These are phyloP conservation scores for Acleris holmiana DNA, from an alignment of 2,888 invertebrate species.

Conservation along the genomic window DNA sequence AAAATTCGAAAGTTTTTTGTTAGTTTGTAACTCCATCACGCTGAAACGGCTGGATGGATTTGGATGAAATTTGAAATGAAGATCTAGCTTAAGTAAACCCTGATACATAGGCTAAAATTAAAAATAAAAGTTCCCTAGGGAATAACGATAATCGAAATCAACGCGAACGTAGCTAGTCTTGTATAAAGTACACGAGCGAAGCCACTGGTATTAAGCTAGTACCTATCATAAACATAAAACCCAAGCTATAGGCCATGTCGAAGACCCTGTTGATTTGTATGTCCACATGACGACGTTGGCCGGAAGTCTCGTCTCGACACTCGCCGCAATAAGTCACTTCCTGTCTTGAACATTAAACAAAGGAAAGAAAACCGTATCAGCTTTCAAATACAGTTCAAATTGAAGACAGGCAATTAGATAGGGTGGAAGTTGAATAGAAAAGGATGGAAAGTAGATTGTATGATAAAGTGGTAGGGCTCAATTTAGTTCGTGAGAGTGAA, in stretches of 20 bases:
- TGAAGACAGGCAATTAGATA: neutral
- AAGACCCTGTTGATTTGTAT: neutral
- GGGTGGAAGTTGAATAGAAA: neutral
- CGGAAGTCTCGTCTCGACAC: slow-evolving; percentile 16
- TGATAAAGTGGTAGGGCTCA: neutral
- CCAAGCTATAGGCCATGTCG: neutral
- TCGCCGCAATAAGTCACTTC: slow-evolving; percentile 11
- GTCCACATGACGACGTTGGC: neutral
- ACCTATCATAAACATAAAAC: too few species aligned
- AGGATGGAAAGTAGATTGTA: neutral
- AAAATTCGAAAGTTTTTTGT: too few species aligned
- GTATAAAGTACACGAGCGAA: too few species aligned
- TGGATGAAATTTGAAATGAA: too few species aligned
- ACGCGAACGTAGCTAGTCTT: too few species aligned
- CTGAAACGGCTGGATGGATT: too few species aligned
- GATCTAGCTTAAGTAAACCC: too few species aligned
- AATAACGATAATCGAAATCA: too few species aligned
- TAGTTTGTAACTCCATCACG: too few species aligned
- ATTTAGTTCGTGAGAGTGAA: neutral
- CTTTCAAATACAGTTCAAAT: neutral
- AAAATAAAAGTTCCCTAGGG: too few species aligned
- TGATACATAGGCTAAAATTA: too few species aligned
- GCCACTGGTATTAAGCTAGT: too few species aligned
- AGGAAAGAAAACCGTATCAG: neutral
- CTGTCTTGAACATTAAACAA: neutral